Evolutionary conservation across 2,113 vertebrate species (phyloP).

Genomic region (Zosterops borbonicus): DNA sequence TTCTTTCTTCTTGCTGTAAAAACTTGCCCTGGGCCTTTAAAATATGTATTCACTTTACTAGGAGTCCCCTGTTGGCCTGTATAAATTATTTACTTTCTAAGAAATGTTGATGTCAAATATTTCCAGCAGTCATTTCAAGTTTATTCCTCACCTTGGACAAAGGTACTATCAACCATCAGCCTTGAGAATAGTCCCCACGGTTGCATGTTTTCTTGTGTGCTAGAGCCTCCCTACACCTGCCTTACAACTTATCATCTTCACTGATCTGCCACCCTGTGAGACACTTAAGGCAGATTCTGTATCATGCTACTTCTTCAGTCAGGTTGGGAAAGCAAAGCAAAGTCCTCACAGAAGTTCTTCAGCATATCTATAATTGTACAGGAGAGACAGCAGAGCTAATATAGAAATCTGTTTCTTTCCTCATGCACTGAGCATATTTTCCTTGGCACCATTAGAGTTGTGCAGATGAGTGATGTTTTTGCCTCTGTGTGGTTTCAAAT

Average conservation of each 20-base stretch:
- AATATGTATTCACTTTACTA: not conserved
- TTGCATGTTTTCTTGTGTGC: not conserved
- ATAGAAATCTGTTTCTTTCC: not conserved
- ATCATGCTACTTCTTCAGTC: not conserved
- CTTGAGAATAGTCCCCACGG: not conserved
- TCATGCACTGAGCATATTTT: not conserved
- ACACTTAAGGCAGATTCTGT: not conserved
- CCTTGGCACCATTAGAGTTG: not conserved
- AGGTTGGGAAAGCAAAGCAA: not conserved
- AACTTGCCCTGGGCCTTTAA: not conserved
- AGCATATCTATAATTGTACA: not conserved
- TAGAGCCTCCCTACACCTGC: not conserved
- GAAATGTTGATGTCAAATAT: not conserved
- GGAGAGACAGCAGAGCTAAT: not conserved
- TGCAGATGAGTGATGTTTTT: not conserved
- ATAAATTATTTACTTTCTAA: not conserved
- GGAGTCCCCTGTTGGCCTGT: not conserved
- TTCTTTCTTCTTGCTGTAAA: not conserved
- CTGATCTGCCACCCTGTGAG: not conserved
- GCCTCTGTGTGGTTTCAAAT: not conserved
- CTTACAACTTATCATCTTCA: not conserved
- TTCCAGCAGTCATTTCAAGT: not conserved
- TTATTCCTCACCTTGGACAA: not conserved
- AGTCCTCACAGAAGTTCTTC: not conserved
- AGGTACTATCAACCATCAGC: not conserved